Conservation (phyloP, 2,113 vertebrate genomes). For the Gnathonemus echidnorhynchus region DNA sequence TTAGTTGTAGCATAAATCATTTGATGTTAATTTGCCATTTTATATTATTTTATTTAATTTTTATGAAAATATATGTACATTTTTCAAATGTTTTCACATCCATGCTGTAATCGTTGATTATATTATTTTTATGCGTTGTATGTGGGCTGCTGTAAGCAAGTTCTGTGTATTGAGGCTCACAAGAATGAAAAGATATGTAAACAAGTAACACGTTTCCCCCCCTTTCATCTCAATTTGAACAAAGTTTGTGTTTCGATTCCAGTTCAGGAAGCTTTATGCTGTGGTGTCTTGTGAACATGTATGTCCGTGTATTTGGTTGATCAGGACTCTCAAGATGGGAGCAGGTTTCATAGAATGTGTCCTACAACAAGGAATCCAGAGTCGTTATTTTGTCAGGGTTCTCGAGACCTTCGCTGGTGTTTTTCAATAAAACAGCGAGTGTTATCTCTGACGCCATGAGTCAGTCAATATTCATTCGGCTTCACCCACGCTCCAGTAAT, state of each 20-base stretch:
- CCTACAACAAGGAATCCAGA: not conserved
- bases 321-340: not conserved
- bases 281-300: not conserved
- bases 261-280: not conserved
- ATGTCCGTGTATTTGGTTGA: not conserved
- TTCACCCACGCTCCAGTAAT: not conserved
- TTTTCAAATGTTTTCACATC: not conserved
- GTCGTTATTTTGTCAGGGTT: not conserved
- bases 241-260: not conserved
- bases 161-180: not conserved
- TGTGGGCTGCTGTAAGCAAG: not conserved
- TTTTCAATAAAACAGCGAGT: not conserved
- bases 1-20: not conserved
- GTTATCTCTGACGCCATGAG: not conserved
- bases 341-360: not conserved
- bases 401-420: not conserved
- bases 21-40: not conserved
- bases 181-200: not conserved
- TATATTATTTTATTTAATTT: not conserved
- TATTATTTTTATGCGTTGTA: not conserved
- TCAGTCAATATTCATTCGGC: not conserved
- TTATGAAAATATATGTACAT: not conserved
- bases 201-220: not conserved
- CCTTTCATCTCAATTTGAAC: not conserved
- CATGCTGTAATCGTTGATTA: not conserved